Percentiles rank a stretch among this genome's conserved stretches.
Evolutionary conservation across 2,113 vertebrate species (phyloP).

Genomic region (Albula glossodonta): DNA sequence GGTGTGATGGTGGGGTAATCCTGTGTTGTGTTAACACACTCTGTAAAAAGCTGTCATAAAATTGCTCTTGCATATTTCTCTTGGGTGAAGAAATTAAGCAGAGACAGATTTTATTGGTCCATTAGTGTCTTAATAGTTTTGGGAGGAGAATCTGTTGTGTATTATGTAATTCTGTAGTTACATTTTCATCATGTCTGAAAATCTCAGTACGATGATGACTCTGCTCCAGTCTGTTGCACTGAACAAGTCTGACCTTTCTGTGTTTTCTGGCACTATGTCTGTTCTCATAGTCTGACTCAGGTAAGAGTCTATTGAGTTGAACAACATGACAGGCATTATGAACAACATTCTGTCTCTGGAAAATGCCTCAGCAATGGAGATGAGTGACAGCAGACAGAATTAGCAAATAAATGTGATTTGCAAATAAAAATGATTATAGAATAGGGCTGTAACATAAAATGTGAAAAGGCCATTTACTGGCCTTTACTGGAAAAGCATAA

Average conservation of each 20-base stretch:
- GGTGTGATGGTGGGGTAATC: slow-evolving; percentile 51
- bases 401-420: too few species aligned
- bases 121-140: slow-evolving; percentile 28
- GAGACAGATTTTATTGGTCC: slow-evolving; percentile 33
- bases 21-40: slow-evolving; percentile 53
- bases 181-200: slow-evolving; percentile 15
- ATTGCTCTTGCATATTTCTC: slow-evolving; percentile 33
- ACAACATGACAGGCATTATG: too few species aligned
- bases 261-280: slow-evolving; percentile 16
- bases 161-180: slow-evolving; percentile 41
- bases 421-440: too few species aligned
- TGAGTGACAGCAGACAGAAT: too few species aligned
- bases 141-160: slow-evolving; percentile 16
- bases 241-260: not conserved
- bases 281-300: not conserved
- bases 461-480: too few species aligned
- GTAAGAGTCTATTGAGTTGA: not conserved
- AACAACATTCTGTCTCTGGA: too few species aligned
- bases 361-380: too few species aligned
- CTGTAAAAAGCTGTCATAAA: slow-evolving; percentile 47
- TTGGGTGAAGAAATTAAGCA: slow-evolving; percentile 29
- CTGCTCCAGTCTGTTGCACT: not conserved
- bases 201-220: not conserved
- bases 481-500: too few species aligned
- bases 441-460: too few species aligned